Evolutionary conservation across 2,797 vertebrate genomes (phyloP), one percentile per base, ranked within the genome.

Genomic region (Cottoperca gobio): DNA sequence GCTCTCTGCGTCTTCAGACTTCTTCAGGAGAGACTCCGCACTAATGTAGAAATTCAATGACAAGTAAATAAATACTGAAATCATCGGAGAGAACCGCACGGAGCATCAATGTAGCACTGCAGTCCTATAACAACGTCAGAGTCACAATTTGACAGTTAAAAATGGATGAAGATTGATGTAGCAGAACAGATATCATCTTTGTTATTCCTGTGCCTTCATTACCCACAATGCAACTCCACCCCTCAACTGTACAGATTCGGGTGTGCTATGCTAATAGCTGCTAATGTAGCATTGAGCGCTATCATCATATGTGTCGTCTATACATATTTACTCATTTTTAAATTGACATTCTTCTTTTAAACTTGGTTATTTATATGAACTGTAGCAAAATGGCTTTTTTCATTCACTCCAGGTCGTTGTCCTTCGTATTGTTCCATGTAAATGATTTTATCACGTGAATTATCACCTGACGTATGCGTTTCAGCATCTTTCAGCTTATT

Each of bases 101-200:
- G 4, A 26, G 13, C 8, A 7, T 49, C 0, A 0, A 17, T 19
- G 24, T 23, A n/a, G 11, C n/a, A 1, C 37, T 8, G 17, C 35
- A n/a, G 26, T 26, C 7, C 50, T 50, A 4, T 3, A 13, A 50
- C 2, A 35, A 35, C 54, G 11, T 37, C 54, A 21, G 53, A n/a
- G n/a, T n/a, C n/a, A n/a, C n/a, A n/a, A n/a, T n/a, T n/a, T n/a
- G n/a, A n/a, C n/a, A n/a, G n/a, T n/a, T n/a, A n/a, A n/a, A n/a
- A n/a, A n/a, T n/a, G n/a, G n/a, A n/a, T n/a, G n/a, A n/a, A n/a
- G n/a, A n/a, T n/a, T n/a, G n/a, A n/a, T n/a, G n/a, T n/a, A n/a
- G n/a, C n/a, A n/a, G n/a, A n/a, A n/a, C n/a, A n/a, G 33, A 50
- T 13, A 24, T 14, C 1, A 2, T 24, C 10, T 52, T 28, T 52